phyloP scores from a whole-genome alignment of 1,140 invertebrate genomes.

The Orchestia grillus region DNA sequence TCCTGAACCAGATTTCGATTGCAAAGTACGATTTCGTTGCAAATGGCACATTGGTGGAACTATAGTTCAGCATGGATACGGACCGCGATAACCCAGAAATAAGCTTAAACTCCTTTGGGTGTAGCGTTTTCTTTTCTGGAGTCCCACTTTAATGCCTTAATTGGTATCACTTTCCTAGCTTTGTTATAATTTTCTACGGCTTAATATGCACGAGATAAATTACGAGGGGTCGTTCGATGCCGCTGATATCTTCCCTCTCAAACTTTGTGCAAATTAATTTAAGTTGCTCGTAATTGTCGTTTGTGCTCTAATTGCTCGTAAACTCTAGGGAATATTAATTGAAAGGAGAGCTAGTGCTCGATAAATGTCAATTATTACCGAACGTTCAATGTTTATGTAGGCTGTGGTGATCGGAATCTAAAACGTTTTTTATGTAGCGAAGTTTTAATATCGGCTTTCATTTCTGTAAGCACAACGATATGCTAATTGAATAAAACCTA shows the following conservation, averaged over 20 bases:
- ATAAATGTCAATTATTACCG: constrained; percentile 23
- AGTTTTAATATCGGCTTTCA: not conserved
- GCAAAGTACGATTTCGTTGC: not conserved
- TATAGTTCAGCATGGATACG: not conserved
- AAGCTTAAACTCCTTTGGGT: not conserved
- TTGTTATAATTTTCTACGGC: not conserved
- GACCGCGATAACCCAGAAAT: not conserved
- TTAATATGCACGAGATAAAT: not conserved
- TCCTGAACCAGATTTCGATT: not conserved
- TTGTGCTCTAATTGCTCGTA: not conserved
- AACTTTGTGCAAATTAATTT: not conserved
- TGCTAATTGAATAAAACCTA: not conserved
- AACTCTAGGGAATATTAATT: constrained; percentile 1
- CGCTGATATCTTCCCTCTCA: not conserved
- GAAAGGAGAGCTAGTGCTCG: constrained; percentile 4
- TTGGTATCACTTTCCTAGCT: not conserved
- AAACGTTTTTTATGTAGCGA: not conserved
- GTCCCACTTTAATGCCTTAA: not conserved
- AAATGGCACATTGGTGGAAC: not conserved
- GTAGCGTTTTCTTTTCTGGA: not conserved
- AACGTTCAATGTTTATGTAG: not conserved
- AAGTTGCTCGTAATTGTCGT: not conserved
- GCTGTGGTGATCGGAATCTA: not conserved
- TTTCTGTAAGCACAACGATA: not conserved
- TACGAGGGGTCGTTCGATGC: not conserved